phyloP scores from a whole-genome alignment of 2,888 invertebrate species.

The Rhodophaea formosa region DNA sequence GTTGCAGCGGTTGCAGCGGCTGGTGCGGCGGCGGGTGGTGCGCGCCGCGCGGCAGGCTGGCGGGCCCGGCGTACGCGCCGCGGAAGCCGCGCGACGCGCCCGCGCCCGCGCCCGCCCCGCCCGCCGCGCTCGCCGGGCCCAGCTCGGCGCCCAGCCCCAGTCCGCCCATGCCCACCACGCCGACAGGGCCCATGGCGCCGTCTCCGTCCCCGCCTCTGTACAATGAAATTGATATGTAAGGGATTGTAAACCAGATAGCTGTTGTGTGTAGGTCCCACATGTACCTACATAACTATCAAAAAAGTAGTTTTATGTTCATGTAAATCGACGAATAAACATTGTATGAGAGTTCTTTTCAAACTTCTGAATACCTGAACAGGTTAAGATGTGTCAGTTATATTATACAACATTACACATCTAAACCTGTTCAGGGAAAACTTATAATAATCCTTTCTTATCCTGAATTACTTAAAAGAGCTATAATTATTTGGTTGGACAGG shows the following conservation, averaged over 20 bases:
- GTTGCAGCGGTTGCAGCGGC: constrained; percentile 28
- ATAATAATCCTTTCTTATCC: too few species aligned
- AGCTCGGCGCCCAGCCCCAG: constrained; percentile 33
- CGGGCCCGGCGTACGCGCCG: constrained; percentile 58
- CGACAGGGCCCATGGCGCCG: constrained; percentile 31
- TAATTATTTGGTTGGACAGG: too few species aligned
- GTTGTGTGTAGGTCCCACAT: too few species aligned
- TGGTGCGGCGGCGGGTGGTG: constrained; percentile 55
- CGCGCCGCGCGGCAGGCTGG: constrained; percentile 74
- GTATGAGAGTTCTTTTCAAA: too few species aligned
- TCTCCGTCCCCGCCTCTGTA: constrained; percentile 38
- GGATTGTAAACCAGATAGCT: neutral
- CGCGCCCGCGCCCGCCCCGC: constrained; percentile 33
- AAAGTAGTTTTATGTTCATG: too few species aligned
- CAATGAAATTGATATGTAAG: neutral
- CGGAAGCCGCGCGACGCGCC: constrained; percentile 40
- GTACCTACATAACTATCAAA: too few species aligned
- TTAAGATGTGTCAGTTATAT: too few species aligned
- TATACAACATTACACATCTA: too few species aligned
- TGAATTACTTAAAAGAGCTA: too few species aligned
- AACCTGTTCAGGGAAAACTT: too few species aligned
- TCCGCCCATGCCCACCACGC: constrained; percentile 31
- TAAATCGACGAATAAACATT: too few species aligned
- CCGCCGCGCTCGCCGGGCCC: constrained; percentile 29
- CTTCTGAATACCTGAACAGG: too few species aligned